Conservation (phyloP, 2,113 vertebrate genomes). For the Nannobrachium achirus region DNA sequence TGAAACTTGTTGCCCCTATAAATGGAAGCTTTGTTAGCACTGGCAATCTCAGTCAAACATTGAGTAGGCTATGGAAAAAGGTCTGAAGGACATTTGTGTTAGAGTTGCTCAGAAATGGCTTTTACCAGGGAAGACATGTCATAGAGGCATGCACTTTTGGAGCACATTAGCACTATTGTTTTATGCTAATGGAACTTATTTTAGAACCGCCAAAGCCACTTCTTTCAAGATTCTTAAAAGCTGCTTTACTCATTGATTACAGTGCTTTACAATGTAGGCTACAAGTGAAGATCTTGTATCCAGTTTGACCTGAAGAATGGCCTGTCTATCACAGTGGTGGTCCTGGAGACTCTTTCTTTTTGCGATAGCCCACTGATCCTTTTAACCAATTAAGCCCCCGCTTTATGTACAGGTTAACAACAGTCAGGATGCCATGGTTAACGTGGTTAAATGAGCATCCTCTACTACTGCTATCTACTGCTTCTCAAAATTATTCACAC, state of each 20-base stretch:
- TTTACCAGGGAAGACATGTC: constrained; percentile 17
- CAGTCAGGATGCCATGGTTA: no score
- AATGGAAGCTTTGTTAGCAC: constrained; percentile 44
- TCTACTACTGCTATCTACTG: no score
- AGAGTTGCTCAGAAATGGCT: constrained; percentile 15
- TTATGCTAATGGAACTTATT: constrained; percentile 11
- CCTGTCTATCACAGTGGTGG: constrained; percentile 32
- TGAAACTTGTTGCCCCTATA: constrained; percentile 37
- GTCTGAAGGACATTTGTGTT: constrained; percentile 40
- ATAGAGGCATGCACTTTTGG: neutral
- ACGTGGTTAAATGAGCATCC: no score
- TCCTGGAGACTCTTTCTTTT: constrained; percentile 41
- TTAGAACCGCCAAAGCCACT: constrained; percentile 19
- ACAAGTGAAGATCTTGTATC: constrained; percentile 64
- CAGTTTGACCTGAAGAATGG: constrained; percentile 46
- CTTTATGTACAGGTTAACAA: no score
- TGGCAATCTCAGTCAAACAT: constrained; percentile 51
- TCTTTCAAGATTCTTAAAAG: constrained; percentile 21
- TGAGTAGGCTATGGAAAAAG: constrained; percentile 29
- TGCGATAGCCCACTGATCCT: constrained; percentile 35
- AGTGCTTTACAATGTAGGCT: no score
- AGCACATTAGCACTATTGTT: no score
- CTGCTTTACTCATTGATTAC: constrained; percentile 48
- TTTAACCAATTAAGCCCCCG: neutral
- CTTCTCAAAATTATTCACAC: no score